Evolutionary conservation across 2,888 invertebrate species (phyloP), one percentile per base, ranked within the genome.

Genomic region (Lochmaea capreae): DNA sequence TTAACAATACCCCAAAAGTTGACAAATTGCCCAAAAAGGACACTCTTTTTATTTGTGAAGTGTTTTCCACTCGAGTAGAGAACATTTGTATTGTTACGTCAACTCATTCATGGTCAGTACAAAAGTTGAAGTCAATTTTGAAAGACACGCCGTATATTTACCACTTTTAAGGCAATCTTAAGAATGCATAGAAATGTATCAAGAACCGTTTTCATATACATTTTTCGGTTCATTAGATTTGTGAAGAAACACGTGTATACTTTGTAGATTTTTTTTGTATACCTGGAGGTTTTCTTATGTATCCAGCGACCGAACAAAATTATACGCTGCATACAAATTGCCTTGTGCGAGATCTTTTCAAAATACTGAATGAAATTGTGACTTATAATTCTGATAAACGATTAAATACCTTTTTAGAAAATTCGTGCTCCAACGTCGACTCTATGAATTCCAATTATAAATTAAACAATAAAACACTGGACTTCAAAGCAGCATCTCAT

Each of bases 51-150:
- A 71, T 71, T 72, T 73, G 65, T 73, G 71, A 73, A 73, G 67
- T 67, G 74, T 77, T 54, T 54, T 79, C 79, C 77, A 77, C 79
- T 79, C 68, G 77, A 79, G 77, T 77, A 77, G 72, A 77, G 71
- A 71, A 67, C 69, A 68, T 74, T 72, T 62, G 68, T 71, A 73
- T 76, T 76, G 76, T 76, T 65, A 61, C 22, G 16, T 59, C 18
- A 52, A 65, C 73, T 73, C 76, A 76, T 76, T 76, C 76, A 76
- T 65, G 73, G 73, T 61, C 62, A 67, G 67, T 58, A 73, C 46
- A 76, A 75, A 63, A 68, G 70, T 49, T 63, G 42, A 59, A 73
- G 71, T 71, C 71, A 68, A 73, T 59, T 67, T 54, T 76, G 75
- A 74, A 74, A 73, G 69, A 73, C 70, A 74, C 74, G 76, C 75